phyloP scores from a whole-genome alignment of 1,140 invertebrate species.

The Telenomus remus region DNA sequence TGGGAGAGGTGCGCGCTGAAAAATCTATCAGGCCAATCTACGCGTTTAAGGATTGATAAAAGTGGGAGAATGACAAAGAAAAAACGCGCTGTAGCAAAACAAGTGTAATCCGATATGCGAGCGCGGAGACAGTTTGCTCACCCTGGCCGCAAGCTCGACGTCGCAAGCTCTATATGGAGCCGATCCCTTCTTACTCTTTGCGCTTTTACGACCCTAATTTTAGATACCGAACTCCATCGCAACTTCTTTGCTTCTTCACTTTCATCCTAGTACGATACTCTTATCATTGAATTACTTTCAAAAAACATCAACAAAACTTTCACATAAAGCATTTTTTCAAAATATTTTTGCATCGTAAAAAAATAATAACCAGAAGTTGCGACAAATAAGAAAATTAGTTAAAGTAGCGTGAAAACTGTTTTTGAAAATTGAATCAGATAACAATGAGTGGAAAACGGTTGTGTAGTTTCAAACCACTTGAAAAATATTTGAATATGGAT shows the following conservation, averaged over 20 bases:
- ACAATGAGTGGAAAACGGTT: too few relatives aligned
- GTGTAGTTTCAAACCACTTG: too few relatives aligned
- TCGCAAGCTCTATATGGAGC: constrained; percentile 75
- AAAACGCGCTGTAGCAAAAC: constrained; percentile 43
- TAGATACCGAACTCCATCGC: constrained; percentile 61
- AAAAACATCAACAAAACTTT: too few relatives aligned
- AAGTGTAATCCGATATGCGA: constrained; percentile 71
- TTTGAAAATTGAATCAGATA: too few relatives aligned
- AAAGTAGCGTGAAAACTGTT: too few relatives aligned
- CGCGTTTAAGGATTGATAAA: constrained; percentile 31
- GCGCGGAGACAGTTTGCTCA: constrained; percentile 68
- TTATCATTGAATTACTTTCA: background rate
- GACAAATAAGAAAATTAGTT: too few relatives aligned
- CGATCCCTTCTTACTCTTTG: constrained; percentile 65
- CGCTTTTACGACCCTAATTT: constrained; percentile 70
- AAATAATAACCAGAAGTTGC: too few relatives aligned
- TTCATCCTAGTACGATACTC: constrained; percentile 6
- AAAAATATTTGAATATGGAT: constrained; percentile 1
- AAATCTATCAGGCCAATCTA: constrained; percentile 11
- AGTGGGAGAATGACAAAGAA: constrained; percentile 56
- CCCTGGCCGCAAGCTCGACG: constrained; percentile 68
- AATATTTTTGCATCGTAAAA: too few relatives aligned
- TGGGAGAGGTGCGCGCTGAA: constrained; percentile 9
- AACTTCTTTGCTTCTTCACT: constrained; percentile 26
- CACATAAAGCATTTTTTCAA: too few relatives aligned